phyloP scores from a whole-genome alignment of 1,140 invertebrate species.

The Hypsibius dujardini region DNA sequence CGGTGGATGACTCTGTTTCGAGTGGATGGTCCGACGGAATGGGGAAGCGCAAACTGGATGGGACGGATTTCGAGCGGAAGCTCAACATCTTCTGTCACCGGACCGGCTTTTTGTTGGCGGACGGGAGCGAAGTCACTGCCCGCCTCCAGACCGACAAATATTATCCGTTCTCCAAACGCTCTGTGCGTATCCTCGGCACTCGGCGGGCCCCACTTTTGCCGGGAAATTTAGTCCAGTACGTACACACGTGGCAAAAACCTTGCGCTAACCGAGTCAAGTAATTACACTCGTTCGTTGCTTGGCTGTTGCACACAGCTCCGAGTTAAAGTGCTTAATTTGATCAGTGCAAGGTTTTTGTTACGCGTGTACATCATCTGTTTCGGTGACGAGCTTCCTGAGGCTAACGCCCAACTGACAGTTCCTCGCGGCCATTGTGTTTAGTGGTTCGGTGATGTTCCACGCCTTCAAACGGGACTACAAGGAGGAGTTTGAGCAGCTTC shows the following conservation, averaged over 20 bases:
- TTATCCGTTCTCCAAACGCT: constrained; percentile 7
- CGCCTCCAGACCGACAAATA: not conserved
- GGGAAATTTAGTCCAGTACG: constrained; percentile 1
- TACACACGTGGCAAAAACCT: not conserved
- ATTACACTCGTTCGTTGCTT: not conserved
- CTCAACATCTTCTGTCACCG: too few relatives aligned
- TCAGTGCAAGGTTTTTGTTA: too few relatives aligned
- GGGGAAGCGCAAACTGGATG: not conserved
- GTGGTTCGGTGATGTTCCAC: not conserved
- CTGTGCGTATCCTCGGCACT: not conserved
- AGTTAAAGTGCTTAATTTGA: too few relatives aligned
- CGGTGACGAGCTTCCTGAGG: too few relatives aligned
- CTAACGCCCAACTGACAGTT: not conserved
- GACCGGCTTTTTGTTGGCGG: too few relatives aligned
- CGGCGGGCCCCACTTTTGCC: not conserved
- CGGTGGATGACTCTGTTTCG: too few relatives aligned
- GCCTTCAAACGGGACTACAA: not conserved
- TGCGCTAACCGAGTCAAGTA: not conserved
- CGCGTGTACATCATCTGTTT: too few relatives aligned
- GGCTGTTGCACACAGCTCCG: too few relatives aligned
- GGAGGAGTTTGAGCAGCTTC: constrained; percentile 6
- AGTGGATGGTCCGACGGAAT: too few relatives aligned
- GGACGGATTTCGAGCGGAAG: not conserved
- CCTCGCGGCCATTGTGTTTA: not conserved
- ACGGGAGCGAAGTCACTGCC: not conserved